Conservation (phyloP, 1,140 invertebrate genomes). For the Paraescarpia echinospica region DNA sequence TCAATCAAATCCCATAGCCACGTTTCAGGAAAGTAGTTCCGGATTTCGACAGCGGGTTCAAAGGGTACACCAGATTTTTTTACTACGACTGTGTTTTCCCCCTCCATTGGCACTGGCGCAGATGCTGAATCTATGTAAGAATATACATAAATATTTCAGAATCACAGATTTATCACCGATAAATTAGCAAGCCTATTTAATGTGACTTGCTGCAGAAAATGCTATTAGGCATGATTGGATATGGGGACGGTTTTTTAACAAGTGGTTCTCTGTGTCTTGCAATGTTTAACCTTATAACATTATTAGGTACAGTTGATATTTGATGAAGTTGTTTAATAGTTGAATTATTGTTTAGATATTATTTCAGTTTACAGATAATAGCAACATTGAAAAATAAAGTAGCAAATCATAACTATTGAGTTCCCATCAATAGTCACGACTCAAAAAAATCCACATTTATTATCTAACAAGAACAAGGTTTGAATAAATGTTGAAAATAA, state of each 20-base stretch:
- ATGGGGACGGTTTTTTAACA: no score
- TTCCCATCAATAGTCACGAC: no score
- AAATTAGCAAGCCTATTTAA: neutral
- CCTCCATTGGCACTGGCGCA: neutral
- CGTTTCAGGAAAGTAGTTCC: constrained; percentile 70
- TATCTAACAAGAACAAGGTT: no score
- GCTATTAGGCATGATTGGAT: no score
- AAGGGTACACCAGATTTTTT: neutral
- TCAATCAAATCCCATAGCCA: constrained; percentile 69
- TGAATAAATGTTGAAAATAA: no score
- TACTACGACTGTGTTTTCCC: neutral
- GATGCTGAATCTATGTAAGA: neutral
- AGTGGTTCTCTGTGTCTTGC: neutral
- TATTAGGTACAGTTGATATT: neutral
- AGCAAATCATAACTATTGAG: no score
- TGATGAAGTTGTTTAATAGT: neutral
- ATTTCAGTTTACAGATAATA: neutral
- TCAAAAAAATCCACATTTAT: no score
- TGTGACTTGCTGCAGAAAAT: neutral
- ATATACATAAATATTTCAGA: neutral
- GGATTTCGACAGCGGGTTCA: constrained; percentile 45
- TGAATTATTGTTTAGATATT: no score
- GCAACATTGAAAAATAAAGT: no score
- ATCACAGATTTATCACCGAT: neutral
- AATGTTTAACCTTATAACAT: neutral